phyloP scores from a whole-genome alignment of 2,888 invertebrate genomes.

The Lepidonotus clava region DNA sequence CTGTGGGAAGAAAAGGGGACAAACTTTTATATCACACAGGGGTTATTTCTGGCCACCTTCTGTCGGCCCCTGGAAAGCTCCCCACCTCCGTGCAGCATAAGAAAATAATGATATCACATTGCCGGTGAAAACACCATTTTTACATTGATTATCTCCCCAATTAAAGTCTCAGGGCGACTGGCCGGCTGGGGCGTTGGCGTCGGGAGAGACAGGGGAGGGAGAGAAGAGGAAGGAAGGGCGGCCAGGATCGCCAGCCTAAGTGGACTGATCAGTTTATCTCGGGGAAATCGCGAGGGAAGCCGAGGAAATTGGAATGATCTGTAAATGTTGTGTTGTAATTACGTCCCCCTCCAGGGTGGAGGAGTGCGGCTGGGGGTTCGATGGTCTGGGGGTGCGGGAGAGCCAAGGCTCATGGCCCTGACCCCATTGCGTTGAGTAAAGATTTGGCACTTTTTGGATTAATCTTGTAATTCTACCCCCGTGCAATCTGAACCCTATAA shows the following conservation, averaged over 20 bases:
- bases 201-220: not conserved
- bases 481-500: no score
- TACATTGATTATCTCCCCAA: slow-evolving; percentile 39
- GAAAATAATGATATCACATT: slow-evolving; percentile 25
- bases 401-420: no score
- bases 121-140: slow-evolving; percentile 26
- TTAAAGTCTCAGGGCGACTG: not conserved
- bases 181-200: not conserved
- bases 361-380: no score
- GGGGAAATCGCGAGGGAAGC: not conserved
- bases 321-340: slow-evolving; percentile 26
- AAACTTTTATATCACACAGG: not conserved
- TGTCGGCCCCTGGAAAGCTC: not conserved
- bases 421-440: no score
- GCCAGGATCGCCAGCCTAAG: not conserved
- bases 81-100: not conserved
- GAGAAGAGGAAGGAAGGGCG: not conserved
- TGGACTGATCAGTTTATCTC: not conserved
- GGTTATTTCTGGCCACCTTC: not conserved
- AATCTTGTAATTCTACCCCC: no score
- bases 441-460: no score
- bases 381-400: no score
- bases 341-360: not conserved
- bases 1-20: no score
- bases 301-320: slow-evolving; percentile 37